Evolutionary conservation across 23 tunicate genomes (phyloP).

Genomic region (Botrylloides violaceus): DNA sequence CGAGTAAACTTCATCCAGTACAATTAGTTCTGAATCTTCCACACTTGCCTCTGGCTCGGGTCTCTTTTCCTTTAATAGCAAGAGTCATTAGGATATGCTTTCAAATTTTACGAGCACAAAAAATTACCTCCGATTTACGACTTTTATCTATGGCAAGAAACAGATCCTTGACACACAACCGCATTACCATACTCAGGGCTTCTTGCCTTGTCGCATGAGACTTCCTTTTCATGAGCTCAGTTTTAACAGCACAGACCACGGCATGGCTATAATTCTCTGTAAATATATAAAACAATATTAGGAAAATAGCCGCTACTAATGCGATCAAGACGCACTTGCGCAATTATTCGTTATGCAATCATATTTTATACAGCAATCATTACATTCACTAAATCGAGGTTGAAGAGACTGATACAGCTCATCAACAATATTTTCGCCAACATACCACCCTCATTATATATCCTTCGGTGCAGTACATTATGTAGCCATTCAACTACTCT

Average conservation of each 20-base stretch:
- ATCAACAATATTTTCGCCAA: too few relatives aligned
- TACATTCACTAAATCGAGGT: too few relatives aligned
- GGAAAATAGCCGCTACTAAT: too few relatives aligned
- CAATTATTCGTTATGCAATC: too few relatives aligned
- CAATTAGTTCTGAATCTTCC: background rate
- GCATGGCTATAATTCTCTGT: background rate
- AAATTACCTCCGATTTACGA: background rate
- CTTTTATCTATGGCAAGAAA: background rate
- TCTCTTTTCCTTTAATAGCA: background rate
- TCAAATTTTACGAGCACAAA: background rate
- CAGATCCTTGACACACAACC: background rate
- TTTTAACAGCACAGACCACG: background rate
- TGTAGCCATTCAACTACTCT: background rate
- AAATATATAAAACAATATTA: too few relatives aligned
- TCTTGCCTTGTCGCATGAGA: background rate
- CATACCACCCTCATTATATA: background rate
- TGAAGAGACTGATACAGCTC: too few relatives aligned
- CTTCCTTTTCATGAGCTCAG: background rate
- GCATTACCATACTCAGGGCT: background rate
- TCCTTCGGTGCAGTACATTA: background rate
- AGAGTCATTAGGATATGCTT: too few relatives aligned
- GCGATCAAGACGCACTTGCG: too few relatives aligned
- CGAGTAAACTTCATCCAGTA: constrained; percentile 32
- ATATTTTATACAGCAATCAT: too few relatives aligned
- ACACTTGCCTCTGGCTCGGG: background rate